Conservation (phyloP, 2,888 invertebrate species). For the Thecocarcelia acutangulata region DNA sequence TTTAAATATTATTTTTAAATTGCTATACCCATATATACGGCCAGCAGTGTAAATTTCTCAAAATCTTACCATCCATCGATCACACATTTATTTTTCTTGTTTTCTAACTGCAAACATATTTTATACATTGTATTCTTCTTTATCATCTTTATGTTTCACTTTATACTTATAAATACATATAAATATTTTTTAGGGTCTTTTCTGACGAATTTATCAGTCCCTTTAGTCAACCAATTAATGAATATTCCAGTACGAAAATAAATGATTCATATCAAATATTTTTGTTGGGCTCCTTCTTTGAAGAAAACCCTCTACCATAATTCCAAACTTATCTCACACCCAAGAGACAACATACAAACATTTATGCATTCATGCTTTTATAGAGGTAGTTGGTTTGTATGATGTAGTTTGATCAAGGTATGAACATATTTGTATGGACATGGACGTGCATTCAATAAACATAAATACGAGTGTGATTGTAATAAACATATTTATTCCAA, state of each 20-base stretch:
- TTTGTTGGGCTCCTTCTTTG: conserved; percentile 31
- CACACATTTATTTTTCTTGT: conserved; percentile 12
- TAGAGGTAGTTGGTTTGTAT: conserved; percentile 9
- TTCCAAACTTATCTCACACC: conserved; percentile 67
- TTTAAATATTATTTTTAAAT: no score
- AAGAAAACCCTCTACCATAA: conserved; percentile 55
- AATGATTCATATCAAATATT: conserved; percentile 64
- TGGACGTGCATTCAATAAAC: conserved; percentile 23
- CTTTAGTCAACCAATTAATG: conserved; percentile 65
- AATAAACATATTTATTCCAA: conserved; percentile 54
- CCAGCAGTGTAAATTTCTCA: no score
- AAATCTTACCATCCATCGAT: background rate
- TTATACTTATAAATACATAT: background rate
- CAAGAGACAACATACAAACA: conserved; percentile 43
- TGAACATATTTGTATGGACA: conserved; percentile 19
- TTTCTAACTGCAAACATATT: conserved; percentile 35
- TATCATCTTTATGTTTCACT: conserved; percentile 36
- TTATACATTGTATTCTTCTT: conserved; percentile 9
- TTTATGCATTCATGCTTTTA: conserved; percentile 16
- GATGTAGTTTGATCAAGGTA: conserved; percentile 3
- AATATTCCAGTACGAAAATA: conserved; percentile 52
- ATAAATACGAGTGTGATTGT: conserved; percentile 37
- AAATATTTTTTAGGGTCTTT: background rate
- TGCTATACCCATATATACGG: no score
- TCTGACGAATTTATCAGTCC: conserved; percentile 48